Conservation (phyloP, 2,888 invertebrate species). For the Agrilus biguttatus region DNA sequence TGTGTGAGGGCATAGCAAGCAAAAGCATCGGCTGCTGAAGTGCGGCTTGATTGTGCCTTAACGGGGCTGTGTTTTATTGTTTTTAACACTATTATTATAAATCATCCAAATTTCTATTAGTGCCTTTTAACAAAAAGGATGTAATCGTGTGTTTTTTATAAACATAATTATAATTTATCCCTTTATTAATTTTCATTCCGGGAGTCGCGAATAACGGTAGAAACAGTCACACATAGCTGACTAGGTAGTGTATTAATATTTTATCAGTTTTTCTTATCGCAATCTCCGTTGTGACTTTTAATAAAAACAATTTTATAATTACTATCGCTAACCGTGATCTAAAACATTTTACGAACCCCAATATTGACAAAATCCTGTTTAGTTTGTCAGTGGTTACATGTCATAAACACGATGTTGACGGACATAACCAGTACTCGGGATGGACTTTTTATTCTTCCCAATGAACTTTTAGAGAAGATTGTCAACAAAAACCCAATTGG, state of each 20-base stretch:
- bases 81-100: conserved; percentile 3
- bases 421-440: conserved; percentile 47
- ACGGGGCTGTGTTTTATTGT: conserved; percentile 15
- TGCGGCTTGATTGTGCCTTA: conserved; percentile 26
- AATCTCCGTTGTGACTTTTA: too few species aligned
- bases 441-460: conserved; percentile 58
- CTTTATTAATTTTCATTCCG: too few species aligned
- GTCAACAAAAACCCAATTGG: conserved; percentile 61
- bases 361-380: background rate
- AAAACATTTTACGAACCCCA: background rate
- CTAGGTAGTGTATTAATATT: too few species aligned
- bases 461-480: conserved; percentile 50
- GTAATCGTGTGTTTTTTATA: too few species aligned
- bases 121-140: background rate
- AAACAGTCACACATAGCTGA: too few species aligned
- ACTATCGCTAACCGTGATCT: too few species aligned
- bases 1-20: conserved; percentile 26
- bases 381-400: background rate
- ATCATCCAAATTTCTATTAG: background rate
- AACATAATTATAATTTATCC: too few species aligned
- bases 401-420: conserved; percentile 29
- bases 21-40: conserved; percentile 14
- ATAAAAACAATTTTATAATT: too few species aligned
- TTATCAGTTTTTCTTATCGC: too few species aligned
- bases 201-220: too few species aligned